Evolutionary conservation across 2,888 invertebrate species (phyloP).

Genomic region (Scaptomyza caliginosa): DNA sequence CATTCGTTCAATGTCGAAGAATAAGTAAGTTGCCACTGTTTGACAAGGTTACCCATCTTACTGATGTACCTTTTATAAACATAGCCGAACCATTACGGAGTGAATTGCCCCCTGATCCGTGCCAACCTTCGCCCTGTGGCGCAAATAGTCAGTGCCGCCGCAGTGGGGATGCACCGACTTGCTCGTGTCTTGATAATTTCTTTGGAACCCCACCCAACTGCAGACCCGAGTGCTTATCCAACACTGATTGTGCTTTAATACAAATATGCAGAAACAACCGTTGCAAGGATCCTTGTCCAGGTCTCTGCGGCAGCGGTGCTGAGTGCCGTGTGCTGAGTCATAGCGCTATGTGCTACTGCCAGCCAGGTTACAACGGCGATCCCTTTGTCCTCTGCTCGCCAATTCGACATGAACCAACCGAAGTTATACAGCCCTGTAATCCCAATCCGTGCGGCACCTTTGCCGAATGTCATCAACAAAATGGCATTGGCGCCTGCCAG

Average conservation of each 20-base stretch:
- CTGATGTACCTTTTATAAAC: slow-evolving; percentile 4
- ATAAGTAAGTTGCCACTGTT: slow-evolving; percentile 82
- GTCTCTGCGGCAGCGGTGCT: slow-evolving; percentile 89
- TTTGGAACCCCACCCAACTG: slow-evolving; percentile 89
- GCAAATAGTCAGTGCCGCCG: slow-evolving; percentile 86
- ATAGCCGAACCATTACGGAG: slow-evolving; percentile 78
- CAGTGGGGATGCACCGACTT: slow-evolving; percentile 88
- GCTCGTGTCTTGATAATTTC: slow-evolving; percentile 89
- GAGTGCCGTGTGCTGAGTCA: slow-evolving; percentile 91
- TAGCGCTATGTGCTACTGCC: slow-evolving; percentile 91
- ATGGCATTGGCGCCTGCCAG: slow-evolving; percentile 88
- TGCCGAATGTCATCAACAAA: slow-evolving; percentile 88
- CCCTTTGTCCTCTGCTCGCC: slow-evolving; percentile 85
- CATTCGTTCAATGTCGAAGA: slow-evolving; percentile 88
- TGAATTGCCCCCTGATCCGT: slow-evolving; percentile 82
- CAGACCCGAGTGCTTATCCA: slow-evolving; percentile 91
- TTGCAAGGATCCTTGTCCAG: slow-evolving; percentile 90
- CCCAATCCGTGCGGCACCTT: slow-evolving; percentile 93
- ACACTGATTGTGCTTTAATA: slow-evolving; percentile 89
- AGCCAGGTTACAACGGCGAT: slow-evolving; percentile 81
- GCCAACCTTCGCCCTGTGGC: slow-evolving; percentile 85
- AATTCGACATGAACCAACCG: slow-evolving; percentile 83
- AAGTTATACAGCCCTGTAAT: slow-evolving; percentile 87
- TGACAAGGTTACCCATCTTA: neutral
- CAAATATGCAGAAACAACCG: slow-evolving; percentile 90